Percentiles rank a stretch among this genome's conserved stretches.
phyloP scores from a whole-genome alignment of 2,797 vertebrate genomes.

The Labroides dimidiatus region DNA sequence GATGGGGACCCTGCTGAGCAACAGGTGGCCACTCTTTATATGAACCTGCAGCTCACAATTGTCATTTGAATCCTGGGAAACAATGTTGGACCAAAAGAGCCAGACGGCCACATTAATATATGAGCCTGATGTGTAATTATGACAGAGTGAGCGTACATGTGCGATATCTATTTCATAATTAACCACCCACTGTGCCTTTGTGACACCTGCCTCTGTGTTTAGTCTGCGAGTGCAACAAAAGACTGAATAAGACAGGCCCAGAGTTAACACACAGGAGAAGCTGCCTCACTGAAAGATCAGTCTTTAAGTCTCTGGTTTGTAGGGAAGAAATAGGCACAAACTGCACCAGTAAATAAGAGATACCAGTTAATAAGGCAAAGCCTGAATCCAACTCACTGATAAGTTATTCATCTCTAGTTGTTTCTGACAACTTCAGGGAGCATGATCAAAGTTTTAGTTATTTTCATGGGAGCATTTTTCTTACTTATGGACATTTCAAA shows the following conservation, averaged over 20 bases:
- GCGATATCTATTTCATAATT: conserved; percentile 65
- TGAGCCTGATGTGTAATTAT: conserved; percentile 63
- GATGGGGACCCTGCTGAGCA: conserved; percentile 78
- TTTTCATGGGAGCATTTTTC: too few relatives aligned
- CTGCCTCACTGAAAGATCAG: too few relatives aligned
- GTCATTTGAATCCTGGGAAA: conserved; percentile 74
- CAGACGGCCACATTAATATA: conserved; percentile 52
- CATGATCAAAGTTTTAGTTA: too few relatives aligned
- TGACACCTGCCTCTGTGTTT: conserved; percentile 64
- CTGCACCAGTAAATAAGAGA: too few relatives aligned
- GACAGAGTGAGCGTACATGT: conserved; percentile 33
- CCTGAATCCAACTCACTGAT: too few relatives aligned
- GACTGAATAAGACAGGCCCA: conserved; percentile 20
- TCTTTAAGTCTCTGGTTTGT: too few relatives aligned
- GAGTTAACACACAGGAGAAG: background rate
- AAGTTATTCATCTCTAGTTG: too few relatives aligned
- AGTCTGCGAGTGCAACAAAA: conserved; percentile 47
- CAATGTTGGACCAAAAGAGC: conserved; percentile 50
- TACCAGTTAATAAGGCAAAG: too few relatives aligned
- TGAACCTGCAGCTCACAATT: conserved; percentile 69
- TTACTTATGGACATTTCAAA: too few relatives aligned
- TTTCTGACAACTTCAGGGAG: too few relatives aligned
- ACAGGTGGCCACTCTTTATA: conserved; percentile 82
- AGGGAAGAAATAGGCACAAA: too few relatives aligned
- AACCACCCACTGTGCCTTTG: conserved; percentile 52